Base-by-base conservation (phyloP, 2,797 vertebrate genomes). In the Arvicola amphibius region DNA sequence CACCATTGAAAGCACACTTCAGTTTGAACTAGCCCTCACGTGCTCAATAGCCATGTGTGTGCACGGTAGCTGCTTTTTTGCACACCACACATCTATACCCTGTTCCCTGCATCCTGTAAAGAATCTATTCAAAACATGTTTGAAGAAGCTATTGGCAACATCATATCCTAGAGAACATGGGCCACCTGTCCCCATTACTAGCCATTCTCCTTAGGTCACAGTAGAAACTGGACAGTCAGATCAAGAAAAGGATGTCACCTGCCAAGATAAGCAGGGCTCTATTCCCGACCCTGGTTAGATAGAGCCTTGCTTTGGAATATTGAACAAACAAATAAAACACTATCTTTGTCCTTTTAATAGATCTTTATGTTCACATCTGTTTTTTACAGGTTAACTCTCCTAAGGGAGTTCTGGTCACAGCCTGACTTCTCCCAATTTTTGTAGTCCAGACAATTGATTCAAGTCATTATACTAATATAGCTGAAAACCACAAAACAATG, bases 401-500 rank as follows among this genome's bases (percentile, higher is more conserved):
- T 76, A 71, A 43, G 19, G 16, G 12, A 89, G 19, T 89, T 65
- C 85, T 89, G 88, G 32, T 63, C 8, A 63, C 87, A 96, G 23
- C 11, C 59, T 91, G n/a, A 74, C 56, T 85, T 90, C 92, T 61
- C 69, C 46, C 5, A 40, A 90, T 94, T 93, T 85, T 93, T 88
- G 29, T 59, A 76, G 86, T 84, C 56, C 71, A 40, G 37, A 59
- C 65, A 73, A 88, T 90, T 91, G 80, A 78, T 94, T 96, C 74
- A 90, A 46, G 85, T 93, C 83, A 92, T 91, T 96, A 85, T 85
- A 61, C 56, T 81, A 86, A 3, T 81, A 48, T 92, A 79, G 67
- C 77, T 93, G 51, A 93, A 94, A 92, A 94, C 73, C 59, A 0
- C 29, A 69, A 94, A 87, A 67, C 61, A n/a, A 12, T 12, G 59